Conservation (phyloP, 2,113 vertebrate species). For the Amazona guildingii region DNA sequence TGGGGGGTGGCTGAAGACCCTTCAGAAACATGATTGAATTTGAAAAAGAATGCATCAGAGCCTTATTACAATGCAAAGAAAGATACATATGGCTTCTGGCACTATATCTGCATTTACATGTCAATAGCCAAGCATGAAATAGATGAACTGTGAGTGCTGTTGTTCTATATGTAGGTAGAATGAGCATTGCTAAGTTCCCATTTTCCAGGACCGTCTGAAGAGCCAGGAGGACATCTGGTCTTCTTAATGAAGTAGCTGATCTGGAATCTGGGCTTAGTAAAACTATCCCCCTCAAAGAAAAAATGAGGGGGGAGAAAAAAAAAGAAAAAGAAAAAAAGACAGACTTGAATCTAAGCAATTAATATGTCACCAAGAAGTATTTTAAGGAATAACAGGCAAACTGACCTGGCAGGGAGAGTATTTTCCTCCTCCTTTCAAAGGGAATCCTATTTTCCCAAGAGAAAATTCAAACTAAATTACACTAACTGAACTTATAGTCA, state of each 20-base stretch:
- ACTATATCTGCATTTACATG: background rate
- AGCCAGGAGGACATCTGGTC: constrained; percentile 1
- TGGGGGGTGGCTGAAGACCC: background rate
- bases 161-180: background rate
- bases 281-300: background rate
- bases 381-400: constrained; percentile 54
- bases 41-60: background rate
- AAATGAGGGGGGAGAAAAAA: background rate
- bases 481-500: background rate
- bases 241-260: constrained; percentile 23
- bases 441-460: constrained; percentile 17
- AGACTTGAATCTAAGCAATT: background rate
- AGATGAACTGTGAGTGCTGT: background rate
- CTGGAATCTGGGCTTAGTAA: constrained; percentile 9
- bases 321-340: background rate
- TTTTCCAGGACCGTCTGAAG: background rate
- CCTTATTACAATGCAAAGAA: background rate
- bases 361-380: constrained; percentile 38
- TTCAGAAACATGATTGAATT: background rate
- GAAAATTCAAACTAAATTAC: constrained; percentile 22
- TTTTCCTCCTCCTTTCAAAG: constrained; percentile 16
- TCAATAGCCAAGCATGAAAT: background rate
- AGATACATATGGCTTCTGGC: background rate
- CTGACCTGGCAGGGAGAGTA: background rate
- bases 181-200: background rate